Base-by-base conservation (phyloP, 2,113 vertebrate genomes). In the Phainopepla nitens region DNA sequence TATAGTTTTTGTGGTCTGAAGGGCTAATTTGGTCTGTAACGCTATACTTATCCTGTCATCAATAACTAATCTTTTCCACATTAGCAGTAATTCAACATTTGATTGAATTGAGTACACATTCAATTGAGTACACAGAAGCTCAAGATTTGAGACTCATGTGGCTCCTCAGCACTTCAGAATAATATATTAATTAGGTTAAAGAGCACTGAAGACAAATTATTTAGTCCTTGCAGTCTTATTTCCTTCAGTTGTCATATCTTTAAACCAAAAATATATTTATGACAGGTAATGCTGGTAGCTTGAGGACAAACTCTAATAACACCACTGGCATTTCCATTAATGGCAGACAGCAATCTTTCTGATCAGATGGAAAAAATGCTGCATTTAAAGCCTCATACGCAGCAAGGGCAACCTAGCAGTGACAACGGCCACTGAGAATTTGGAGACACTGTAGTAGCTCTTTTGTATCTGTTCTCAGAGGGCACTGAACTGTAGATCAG, bases 1-100 rank as follows among this genome's bases (percentile, higher is more conserved):
- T 13, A 17, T 10, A 7, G 13, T 21, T 72, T 65, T 53, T 75
- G 36, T 57, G 15, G 2, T 57, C 35, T 66, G 61, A 66, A 75
- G 41, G 65, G 29, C 29, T 50, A 11, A 13, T 76, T 89, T 78
- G 49, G 20, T 76, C 56, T 89, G 45, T 70, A 23, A 72, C 2
- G 3, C 15, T 80, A 5, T 36, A 51, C 2, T 57, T 87, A 33
- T 9, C 4, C n/a, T 57, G 57, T 44, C 10, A 41, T 64, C 45
- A 86, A 81, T 90, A 97, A 97, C 97, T 96, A 94, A 98, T 96
- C 97, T 96, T 96, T 94, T 92, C 60, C 72, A 88, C 51, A 84
- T 93, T 96, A 94, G 82, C 84, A 95, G 77, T 95, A 97, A 96
- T 95, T 97, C 89, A 95, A 50, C 93, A 95, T 39, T 39, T 9